phyloP scores from a whole-genome alignment of 92 coral and sea anemone genomes.

The Siderastrea siderea region DNA sequence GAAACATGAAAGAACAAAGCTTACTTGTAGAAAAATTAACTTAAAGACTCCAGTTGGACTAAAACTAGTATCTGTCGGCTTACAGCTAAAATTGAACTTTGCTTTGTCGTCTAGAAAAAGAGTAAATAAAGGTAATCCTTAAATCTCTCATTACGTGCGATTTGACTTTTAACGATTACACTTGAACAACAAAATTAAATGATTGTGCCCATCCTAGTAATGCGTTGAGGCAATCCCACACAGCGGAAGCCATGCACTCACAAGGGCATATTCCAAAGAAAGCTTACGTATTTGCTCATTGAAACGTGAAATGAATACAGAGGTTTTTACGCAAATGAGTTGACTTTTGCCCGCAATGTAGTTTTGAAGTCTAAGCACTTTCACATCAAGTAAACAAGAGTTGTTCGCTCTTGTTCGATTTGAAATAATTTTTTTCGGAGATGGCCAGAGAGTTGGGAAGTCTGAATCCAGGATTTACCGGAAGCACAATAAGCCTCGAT shows the following conservation, averaged over 20 bases:
- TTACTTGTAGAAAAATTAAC: neutral
- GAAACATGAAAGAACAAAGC: slow-evolving; percentile 2
- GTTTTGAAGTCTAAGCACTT: neutral
- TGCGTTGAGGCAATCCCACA: neutral
- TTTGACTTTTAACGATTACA: neutral
- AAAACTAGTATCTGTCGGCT: neutral
- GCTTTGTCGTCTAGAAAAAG: slow-evolving; percentile 14
- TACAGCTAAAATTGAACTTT: neutral
- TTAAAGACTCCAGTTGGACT: neutral
- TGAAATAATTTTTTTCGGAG: neutral
- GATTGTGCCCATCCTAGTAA: too few relatives aligned
- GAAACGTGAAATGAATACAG: slow-evolving; percentile 37
- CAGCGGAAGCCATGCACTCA: neutral
- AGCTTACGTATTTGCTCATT: slow-evolving; percentile 27
- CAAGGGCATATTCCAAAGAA: neutral
- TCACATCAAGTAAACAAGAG: neutral
- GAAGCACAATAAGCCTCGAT: slow-evolving; percentile 22
- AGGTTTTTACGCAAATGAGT: slow-evolving; percentile 19
- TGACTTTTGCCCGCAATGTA: neutral
- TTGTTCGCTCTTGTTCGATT: neutral
- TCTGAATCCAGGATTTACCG: slow-evolving; percentile 2
- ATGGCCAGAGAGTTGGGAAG: slow-evolving; percentile 24
- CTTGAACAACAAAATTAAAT: neutral
- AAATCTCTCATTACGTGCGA: neutral
- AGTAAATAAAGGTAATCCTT: slow-evolving; percentile 12